Base-by-base conservation (phyloP, 2,888 invertebrate genomes). In the Petrophora chlorosata region DNA sequence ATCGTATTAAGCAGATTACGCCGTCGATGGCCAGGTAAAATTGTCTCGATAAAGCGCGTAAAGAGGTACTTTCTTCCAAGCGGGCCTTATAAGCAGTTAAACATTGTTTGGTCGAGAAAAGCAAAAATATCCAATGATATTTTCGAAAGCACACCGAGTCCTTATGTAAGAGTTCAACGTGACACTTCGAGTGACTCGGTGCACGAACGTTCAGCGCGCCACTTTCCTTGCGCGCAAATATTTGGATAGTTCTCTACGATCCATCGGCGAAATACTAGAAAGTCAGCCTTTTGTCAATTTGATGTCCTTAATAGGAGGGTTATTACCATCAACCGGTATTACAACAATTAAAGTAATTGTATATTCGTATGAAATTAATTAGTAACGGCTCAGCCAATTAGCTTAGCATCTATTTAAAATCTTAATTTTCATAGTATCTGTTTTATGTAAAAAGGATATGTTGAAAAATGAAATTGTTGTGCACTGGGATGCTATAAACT, bases 161-260 rank as follows among this genome's bases (percentile, higher is more conserved):
- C 85, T 90, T 90, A 90, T 84, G 88, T 88, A 90, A 90, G 82
- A 89, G 89, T 89, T 90, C 89, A 88, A 80, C 77, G 89, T 90
- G 87, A 89, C 81, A 90, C 89, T 89, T 90, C 54, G 70, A 58
- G 70, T 61, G 65, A 74, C 72, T 70, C 72, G 70, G 70, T 73
- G 73, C 69, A 66, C 67, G 75, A 65, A 70, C 77, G 82, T 83
- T 76, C 79, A 76, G 75, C 80, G 88, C 80, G 86, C 88, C 82
- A 88, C 88, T 89, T 88, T 85, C 86, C 76, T 86, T 76, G 67
- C 73, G 66, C 66, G 70, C 74, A 78, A 82, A 83, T 82, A 83
- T 86, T 85, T 85, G 79, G 77, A 74, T 75, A 78, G 73, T 72
- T 71, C 57, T 63, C 61, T 67, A 49, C 59, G 48, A 44, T 54